phyloP scores from a whole-genome alignment of 1,140 invertebrate species.

The Antheraea pernyi region DNA sequence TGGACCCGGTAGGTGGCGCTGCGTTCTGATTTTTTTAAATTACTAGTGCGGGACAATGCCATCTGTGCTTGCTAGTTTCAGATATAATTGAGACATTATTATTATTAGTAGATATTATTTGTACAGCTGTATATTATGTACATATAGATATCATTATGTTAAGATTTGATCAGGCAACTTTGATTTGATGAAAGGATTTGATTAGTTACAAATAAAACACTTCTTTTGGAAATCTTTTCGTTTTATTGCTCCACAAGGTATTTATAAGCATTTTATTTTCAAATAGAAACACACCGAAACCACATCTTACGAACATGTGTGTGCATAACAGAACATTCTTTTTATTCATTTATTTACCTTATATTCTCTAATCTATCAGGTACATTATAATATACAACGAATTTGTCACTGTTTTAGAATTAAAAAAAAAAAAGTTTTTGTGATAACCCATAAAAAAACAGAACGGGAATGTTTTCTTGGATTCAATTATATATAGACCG shows the following conservation, averaged over 20 bases:
- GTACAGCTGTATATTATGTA: too few species aligned
- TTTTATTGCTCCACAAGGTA: slow-evolving; percentile 70
- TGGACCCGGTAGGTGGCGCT: too few species aligned
- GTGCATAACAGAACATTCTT: slow-evolving; percentile 58
- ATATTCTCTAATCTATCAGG: slow-evolving; percentile 64
- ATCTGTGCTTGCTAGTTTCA: too few species aligned
- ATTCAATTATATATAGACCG: slow-evolving; percentile 25
- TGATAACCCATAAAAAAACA: slow-evolving; percentile 46
- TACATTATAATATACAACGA: slow-evolving; percentile 63
- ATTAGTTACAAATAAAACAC: slow-evolving; percentile 42
- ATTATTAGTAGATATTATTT: too few species aligned
- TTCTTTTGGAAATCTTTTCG: slow-evolving; percentile 59
- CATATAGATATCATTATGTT: too few species aligned
- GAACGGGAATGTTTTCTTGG: slow-evolving; percentile 42
- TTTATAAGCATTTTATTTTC: slow-evolving; percentile 54
- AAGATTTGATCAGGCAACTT: too few species aligned
- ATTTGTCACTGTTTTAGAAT: slow-evolving; percentile 31
- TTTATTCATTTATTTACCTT: slow-evolving; percentile 38
- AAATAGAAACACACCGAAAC: slow-evolving; percentile 61
- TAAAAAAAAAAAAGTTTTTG: slow-evolving; percentile 28
- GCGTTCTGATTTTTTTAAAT: too few species aligned
- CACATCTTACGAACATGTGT: slow-evolving; percentile 58
- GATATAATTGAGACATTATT: too few species aligned
- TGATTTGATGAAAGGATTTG: too few species aligned
- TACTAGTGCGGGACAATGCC: too few species aligned